Base-by-base conservation (phyloP, 2,888 invertebrate genomes). In the Dermolepida albohirtum region DNA sequence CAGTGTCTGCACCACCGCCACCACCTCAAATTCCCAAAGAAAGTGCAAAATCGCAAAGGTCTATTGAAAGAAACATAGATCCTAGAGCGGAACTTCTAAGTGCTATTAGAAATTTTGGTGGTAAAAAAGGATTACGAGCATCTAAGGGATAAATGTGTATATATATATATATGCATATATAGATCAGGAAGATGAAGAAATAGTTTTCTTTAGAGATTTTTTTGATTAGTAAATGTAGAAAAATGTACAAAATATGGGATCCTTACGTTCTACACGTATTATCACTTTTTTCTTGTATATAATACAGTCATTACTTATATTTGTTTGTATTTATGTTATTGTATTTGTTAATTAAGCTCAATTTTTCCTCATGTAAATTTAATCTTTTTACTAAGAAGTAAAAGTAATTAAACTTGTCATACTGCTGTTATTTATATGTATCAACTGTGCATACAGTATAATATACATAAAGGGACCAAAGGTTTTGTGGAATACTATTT, bases 21-120 rank as follows among this genome's bases (percentile, higher is more conserved):
- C 83, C 84, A 47, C 82, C 82, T 22, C 74, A 77, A 68, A 77
- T 79, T 76, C 80, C 81, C 14, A 78, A 50, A 40, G 50, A 50
- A 57, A 57, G 16, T 17, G 29, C 34, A 11, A 80, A 77, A 70
- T 43, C 67, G 22, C 72, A 67, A 65, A 66, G 65, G 11, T 74
- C 74, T 40, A 67, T 73, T 16, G 77, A 79, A 51, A 75, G 81
- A 1, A 90, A 92, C 80, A 86, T 89, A 0, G 34, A 34, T 34
- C 4, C 6, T 34, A 84, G 92, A 51, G 88, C 90, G 73, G 87
- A 89, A 75, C 83, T 94, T 39, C 82, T 93, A 80, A 87, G 88
- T 57, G 90, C 91, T 14, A 93, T 93, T 76, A 85, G 91, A 71
- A 89, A 86, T 78, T 92, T 92, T 72, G 90, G 91, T 10, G 84